phyloP scores from a whole-genome alignment of 2,888 invertebrate species.

The Meiosimyza platycephala region DNA sequence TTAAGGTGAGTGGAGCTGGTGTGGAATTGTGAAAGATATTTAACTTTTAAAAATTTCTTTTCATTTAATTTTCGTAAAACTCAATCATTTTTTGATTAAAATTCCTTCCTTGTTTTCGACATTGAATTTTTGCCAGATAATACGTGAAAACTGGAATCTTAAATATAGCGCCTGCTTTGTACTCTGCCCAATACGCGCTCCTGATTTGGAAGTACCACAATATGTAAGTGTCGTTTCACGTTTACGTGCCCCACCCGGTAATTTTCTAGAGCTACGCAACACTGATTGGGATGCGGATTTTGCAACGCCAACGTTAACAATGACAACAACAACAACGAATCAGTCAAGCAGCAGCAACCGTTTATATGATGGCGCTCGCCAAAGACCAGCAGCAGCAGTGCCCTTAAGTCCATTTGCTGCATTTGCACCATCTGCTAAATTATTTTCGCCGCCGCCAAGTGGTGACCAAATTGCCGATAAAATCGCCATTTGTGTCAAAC shows the following conservation, averaged over 20 bases:
- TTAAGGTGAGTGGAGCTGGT: conserved; percentile 72
- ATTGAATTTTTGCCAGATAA: conserved; percentile 70
- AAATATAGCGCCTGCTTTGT: conserved; percentile 93
- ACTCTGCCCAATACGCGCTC: conserved; percentile 78
- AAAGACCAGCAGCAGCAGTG: background rate
- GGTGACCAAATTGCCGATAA: conserved; percentile 68
- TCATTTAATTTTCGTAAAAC: background rate
- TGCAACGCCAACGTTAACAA: conserved; percentile 43
- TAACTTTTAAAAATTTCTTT: background rate
- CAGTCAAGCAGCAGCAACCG: conserved; percentile 33
- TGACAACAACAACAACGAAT: conserved; percentile 47
- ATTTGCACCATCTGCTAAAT: conserved; percentile 34
- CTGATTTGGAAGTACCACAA: conserved; percentile 72
- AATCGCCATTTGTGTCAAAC: conserved; percentile 88
- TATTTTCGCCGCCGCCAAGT: conserved; percentile 50
- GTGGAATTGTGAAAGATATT: background rate
- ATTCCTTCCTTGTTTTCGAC: conserved; percentile 16
- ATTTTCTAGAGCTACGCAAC: conserved; percentile 75
- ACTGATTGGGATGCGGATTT: conserved; percentile 68
- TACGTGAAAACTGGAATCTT: conserved; percentile 93
- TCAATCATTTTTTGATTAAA: background rate
- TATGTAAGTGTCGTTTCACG: conserved; percentile 79
- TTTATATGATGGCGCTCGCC: background rate
- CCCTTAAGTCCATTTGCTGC: background rate
- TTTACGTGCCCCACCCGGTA: conserved; percentile 73